A percentile compares a stretch with the other conserved stretches of the same genome.
Evolutionary conservation across 2,797 vertebrate genomes (phyloP).

Genomic region (Darevskia mixta): DNA sequence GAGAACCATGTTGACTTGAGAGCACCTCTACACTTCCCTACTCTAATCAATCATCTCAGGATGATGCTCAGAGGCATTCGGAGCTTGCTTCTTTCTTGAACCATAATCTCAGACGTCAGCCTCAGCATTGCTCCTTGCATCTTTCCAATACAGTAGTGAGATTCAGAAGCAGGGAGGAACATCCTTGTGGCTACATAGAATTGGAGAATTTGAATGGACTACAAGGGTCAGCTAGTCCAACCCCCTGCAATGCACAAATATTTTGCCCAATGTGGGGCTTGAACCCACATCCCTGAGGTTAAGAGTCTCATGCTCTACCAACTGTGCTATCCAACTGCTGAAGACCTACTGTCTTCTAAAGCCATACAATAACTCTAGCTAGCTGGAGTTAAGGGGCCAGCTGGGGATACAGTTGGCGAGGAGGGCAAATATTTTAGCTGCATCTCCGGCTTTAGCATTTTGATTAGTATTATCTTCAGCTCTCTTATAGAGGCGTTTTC

Average conservation of each 20-base stretch:
- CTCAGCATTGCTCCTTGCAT: not conserved
- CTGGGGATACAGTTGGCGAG: not conserved
- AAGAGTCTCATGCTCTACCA: too few species aligned
- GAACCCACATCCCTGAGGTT: too few species aligned
- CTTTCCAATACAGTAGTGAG: not conserved
- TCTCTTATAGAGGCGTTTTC: conserved; percentile 15
- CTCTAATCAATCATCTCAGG: not conserved
- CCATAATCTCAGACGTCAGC: not conserved
- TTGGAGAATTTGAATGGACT: too few species aligned
- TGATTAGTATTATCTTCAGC: conserved; percentile 6
- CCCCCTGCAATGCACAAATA: too few species aligned
- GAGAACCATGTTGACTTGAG: not conserved
- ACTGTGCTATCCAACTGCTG: too few species aligned
- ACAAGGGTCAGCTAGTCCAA: too few species aligned
- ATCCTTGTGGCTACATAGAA: not conserved
- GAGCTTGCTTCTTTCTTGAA: not conserved
- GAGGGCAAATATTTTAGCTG: not conserved
- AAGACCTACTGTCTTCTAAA: not conserved
- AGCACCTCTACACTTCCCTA: not conserved
- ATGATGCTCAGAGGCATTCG: not conserved
- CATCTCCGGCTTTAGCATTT: not conserved
- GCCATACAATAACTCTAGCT: not conserved
- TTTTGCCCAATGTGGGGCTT: too few species aligned
- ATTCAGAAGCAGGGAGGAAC: not conserved
- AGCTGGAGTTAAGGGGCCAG: not conserved